phyloP scores from a whole-genome alignment of 2,113 vertebrate species.

The Ranitomeya variabilis region DNA sequence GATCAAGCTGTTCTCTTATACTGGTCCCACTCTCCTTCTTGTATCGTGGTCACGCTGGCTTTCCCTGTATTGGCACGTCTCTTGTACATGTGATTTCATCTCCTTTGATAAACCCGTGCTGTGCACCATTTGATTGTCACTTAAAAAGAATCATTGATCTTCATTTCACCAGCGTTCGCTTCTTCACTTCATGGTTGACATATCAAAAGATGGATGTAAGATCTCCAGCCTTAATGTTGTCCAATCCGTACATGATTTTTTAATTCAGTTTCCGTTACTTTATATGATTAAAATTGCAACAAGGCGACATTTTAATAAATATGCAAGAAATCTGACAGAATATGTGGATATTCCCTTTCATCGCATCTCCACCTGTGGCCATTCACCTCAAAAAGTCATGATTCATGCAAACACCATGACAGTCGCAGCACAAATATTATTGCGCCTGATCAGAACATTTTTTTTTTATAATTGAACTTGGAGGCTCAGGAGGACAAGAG shows the following conservation, averaged over 20 bases:
- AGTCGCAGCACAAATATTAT: background rate
- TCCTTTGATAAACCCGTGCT: background rate
- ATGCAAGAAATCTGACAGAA: background rate
- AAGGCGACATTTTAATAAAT: background rate
- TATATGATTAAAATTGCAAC: background rate
- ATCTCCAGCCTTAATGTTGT: background rate
- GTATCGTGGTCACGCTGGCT: background rate
- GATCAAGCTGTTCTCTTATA: background rate
- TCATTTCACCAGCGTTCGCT: background rate
- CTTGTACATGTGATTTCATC: background rate
- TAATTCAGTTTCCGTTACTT: background rate
- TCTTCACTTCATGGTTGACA: background rate
- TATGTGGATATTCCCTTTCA: background rate
- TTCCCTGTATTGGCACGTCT: background rate
- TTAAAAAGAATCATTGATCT: background rate
- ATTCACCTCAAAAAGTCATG: background rate
- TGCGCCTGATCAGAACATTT: background rate
- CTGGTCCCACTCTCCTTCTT: background rate
- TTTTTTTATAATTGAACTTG: background rate
- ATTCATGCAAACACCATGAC: background rate
- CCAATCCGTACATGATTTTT: background rate
- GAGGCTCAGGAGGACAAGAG: background rate
- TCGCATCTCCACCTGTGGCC: background rate
- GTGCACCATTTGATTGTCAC: background rate
- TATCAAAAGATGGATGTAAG: background rate